phyloP scores from a whole-genome alignment of 2,113 vertebrate genomes.

The Xyliphius kryptos region DNA sequence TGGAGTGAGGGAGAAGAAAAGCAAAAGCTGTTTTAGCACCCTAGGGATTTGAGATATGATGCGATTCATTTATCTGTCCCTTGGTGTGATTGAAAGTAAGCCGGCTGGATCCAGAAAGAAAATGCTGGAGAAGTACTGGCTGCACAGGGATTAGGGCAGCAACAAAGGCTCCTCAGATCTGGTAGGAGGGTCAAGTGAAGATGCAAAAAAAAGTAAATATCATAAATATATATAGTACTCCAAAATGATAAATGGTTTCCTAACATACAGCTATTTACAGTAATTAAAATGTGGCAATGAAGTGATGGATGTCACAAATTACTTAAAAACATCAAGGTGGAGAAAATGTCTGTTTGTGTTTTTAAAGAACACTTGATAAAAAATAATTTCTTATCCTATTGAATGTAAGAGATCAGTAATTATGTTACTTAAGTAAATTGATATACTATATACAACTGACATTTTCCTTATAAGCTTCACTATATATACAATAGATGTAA shows the following conservation, averaged over 20 bases:
- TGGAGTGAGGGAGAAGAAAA: slow-evolving; percentile 26
- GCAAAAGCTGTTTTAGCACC: slow-evolving; percentile 36
- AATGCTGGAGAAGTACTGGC: slow-evolving; percentile 34
- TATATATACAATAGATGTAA: too few species aligned
- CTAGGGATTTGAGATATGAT: slow-evolving; percentile 40
- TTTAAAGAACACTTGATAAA: too few species aligned
- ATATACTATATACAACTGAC: too few species aligned
- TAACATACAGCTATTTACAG: too few species aligned
- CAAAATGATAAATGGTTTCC: slow-evolving; percentile 13
- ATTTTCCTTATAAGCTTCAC: too few species aligned
- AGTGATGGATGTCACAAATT: too few species aligned
- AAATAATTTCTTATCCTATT: too few species aligned
- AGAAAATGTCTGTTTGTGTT: too few species aligned
- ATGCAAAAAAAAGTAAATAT: slow-evolving; percentile 11
- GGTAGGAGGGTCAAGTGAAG: slow-evolving; percentile 17
- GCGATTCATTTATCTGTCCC: slow-evolving; percentile 37
- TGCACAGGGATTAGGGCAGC: slow-evolving; percentile 35
- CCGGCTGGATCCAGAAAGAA: slow-evolving; percentile 32
- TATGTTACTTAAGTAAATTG: too few species aligned
- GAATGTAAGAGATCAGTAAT: too few species aligned
- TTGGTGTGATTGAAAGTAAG: slow-evolving; percentile 38
- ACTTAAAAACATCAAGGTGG: too few species aligned
- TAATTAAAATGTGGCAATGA: slow-evolving; percentile 4
- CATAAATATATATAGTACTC: slow-evolving; percentile 9
- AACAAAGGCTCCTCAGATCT: slow-evolving; percentile 25